A percentile compares a stretch with the other conserved stretches of the same genome.
Conservation (phyloP, 2,888 invertebrate species). For the Sacculina carcini region DNA sequence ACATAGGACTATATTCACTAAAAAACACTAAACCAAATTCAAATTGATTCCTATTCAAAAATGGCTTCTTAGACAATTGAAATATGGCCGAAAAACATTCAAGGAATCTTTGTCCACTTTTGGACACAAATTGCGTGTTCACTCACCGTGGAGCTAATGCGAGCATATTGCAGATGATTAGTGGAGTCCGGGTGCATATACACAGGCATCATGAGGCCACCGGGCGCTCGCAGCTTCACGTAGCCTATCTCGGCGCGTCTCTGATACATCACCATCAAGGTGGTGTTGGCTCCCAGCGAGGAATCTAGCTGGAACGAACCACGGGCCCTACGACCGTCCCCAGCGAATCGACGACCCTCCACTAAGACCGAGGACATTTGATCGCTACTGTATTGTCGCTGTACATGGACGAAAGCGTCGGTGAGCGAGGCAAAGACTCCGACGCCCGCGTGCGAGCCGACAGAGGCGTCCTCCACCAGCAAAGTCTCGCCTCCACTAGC, state of each 20-base stretch:
- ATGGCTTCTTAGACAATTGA: too few relatives aligned
- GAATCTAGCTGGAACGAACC: slow-evolving; percentile 29
- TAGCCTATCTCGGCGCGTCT: background rate
- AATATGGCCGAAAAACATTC: too few relatives aligned
- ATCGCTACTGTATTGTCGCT: slow-evolving; percentile 13
- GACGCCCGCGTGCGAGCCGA: slow-evolving; percentile 16
- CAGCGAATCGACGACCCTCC: slow-evolving; percentile 15
- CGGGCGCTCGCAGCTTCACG: background rate
- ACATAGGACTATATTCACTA: too few relatives aligned
- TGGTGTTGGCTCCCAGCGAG: slow-evolving; percentile 20
- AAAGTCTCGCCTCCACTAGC: slow-evolving; percentile 24
- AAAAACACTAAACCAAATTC: too few relatives aligned
- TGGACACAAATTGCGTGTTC: too few relatives aligned
- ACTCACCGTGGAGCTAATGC: background rate
- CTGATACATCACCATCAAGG: slow-evolving; percentile 15
- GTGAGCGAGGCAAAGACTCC: slow-evolving; percentile 15
- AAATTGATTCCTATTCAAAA: too few relatives aligned
- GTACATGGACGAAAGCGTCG: slow-evolving; percentile 15
- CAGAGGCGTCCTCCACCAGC: slow-evolving; percentile 26
- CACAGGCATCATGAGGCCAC: slow-evolving; percentile 20
- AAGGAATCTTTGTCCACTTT: too few relatives aligned
- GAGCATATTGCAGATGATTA: slow-evolving; percentile 20
- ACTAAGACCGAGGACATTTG: slow-evolving; percentile 6
- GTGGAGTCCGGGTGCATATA: slow-evolving; percentile 26
- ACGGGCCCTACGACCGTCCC: slow-evolving; percentile 8